These are phyloP conservation scores for Microcaecilia unicolor DNA, from an alignment of 2,797 vertebrate genomes.

Conservation along the genomic window DNA sequence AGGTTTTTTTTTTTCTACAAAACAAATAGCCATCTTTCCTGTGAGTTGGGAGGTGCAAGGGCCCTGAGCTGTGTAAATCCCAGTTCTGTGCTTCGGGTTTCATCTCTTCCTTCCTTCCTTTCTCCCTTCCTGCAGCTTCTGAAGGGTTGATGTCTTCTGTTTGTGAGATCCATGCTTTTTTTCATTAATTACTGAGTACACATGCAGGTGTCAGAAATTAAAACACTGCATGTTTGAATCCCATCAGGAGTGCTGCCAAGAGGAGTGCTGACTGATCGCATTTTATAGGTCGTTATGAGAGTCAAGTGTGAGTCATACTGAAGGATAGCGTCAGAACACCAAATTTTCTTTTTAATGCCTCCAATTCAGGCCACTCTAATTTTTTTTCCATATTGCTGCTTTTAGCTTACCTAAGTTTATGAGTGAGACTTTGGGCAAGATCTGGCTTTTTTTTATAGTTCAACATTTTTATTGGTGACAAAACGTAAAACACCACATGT, in stretches of 20 bases:
- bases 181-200: constrained; percentile 19
- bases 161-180: constrained; percentile 37
- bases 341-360: too few species aligned
- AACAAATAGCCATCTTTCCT: constrained; percentile 46
- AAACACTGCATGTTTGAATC: constrained; percentile 1
- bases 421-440: too few species aligned
- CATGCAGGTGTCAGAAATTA: constrained; percentile 24
- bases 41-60: constrained; percentile 11
- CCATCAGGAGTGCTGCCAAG: fast-evolving
- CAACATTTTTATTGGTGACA: too few species aligned
- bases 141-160: constrained; percentile 28
- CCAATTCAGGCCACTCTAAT: too few species aligned
- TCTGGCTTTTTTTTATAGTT: too few species aligned
- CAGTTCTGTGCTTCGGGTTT: constrained; percentile 16
- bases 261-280: not conserved
- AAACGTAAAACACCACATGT: too few species aligned
- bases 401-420: too few species aligned
- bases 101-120: constrained; percentile 29
- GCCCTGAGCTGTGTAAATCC: constrained; percentile 21
- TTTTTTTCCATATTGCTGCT: too few species aligned
- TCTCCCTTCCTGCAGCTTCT: constrained; percentile 45
- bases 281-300: not conserved
- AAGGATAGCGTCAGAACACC: too few species aligned
- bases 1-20: too few species aligned
- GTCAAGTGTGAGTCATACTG: not conserved